Conservation (phyloP, 2,888 invertebrate genomes). For the Polydesmus complanatus region DNA sequence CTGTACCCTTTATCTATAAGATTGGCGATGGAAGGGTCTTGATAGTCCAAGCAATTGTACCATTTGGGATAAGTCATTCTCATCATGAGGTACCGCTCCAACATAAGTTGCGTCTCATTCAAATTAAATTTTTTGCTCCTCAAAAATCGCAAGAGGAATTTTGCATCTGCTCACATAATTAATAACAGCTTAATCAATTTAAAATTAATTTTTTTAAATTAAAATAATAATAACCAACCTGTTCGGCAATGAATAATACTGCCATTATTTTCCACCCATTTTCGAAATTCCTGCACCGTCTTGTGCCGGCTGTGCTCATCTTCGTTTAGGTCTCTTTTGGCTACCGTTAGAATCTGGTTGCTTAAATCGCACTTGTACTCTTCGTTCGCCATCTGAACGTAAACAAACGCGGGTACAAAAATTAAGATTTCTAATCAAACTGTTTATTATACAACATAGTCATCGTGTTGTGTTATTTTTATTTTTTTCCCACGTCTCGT, state of each 20-base stretch:
- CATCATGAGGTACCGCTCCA: constrained; percentile 60
- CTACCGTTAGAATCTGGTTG: constrained; percentile 31
- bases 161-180: constrained; percentile 41
- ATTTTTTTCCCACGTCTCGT: background rate
- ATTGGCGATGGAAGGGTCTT: constrained; percentile 53
- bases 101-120: constrained; percentile 60
- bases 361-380: constrained; percentile 1
- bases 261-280: constrained; percentile 54
- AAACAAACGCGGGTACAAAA: no score
- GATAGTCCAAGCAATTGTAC: constrained; percentile 57
- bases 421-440: background rate
- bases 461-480: background rate
- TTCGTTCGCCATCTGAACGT: background rate
- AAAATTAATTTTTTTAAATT: background rate
- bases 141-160: constrained; percentile 57
- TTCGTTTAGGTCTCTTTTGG: constrained; percentile 54
- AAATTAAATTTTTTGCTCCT: constrained; percentile 67
- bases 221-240: constrained; percentile 36
- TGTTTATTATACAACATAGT: background rate
- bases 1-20: constrained; percentile 56
- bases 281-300: constrained; percentile 47
- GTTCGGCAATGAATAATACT: constrained; percentile 53
- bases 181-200: background rate
- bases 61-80: constrained; percentile 63
- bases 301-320: constrained; percentile 48